Evolutionary conservation across 1,140 invertebrate genomes (phyloP), one percentile per base, ranked within the genome.

Genomic region (Teleogryllus occipitalis): DNA sequence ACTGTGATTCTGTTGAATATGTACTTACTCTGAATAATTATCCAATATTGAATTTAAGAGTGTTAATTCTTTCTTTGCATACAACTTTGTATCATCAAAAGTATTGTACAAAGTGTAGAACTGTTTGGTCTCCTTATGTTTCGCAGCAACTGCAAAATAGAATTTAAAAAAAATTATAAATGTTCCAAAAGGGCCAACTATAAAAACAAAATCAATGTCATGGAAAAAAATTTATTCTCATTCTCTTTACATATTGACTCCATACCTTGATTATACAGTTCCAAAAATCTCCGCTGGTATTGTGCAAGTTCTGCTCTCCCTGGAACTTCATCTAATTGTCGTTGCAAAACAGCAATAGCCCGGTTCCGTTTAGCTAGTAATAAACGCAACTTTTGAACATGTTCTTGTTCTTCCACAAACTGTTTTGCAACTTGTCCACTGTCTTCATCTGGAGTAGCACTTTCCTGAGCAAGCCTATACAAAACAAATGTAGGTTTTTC

Each of bases 101-200:
- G 95, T 97, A 87, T 99, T 99, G 85, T 98, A 97, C 78, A 98
- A 88, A 47, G 95, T 97, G 85, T 97, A 99, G 88, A 97, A 98
- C 87, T 98, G 96, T 86, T 98, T 98, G 0, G 97, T 98, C 89
- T 99, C 97, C 85, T 94, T 93, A 84, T 99, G 96, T 83, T 96
- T 98, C 47, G 93, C 92, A 80, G 95, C 93, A 85, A 99, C 96
- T 97, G 85, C 80, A 91, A 90, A 80, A 83, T 82, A 5, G 27
- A 39, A 39, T 39, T 39, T 39, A 2, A 83, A 82, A 82, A 76
- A 74, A 82, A 82, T 10, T 39, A 81, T 47, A 54, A 54, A 65
- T 21, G 27, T 27, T n/a, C n/a, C n/a, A n/a, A 74, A 74, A 74
- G n/a, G 8, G 73, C 12, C 15, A 4, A 0, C 12, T n/a, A 7